These are phyloP conservation scores for Pogonus chalceus DNA, from an alignment of 1,140 invertebrate species.

Conservation along the genomic window DNA sequence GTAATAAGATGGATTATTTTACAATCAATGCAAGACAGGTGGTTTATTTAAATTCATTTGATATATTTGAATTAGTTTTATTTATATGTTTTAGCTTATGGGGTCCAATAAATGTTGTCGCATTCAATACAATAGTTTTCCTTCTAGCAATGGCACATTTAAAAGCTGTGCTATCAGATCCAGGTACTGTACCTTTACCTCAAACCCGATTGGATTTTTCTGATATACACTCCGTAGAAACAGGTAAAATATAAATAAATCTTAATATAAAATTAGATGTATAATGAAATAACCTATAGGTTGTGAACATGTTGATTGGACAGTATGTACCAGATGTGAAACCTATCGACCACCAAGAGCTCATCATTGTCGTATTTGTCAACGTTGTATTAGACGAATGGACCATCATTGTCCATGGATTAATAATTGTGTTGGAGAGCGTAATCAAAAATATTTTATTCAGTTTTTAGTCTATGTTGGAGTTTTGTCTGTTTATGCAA, in stretches of 20 bases:
- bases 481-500: constrained; percentile 53
- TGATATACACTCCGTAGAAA: constrained; percentile 40
- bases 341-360: constrained; percentile 75
- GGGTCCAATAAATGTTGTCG: constrained; percentile 71
- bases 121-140: constrained; percentile 74
- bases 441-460: constrained; percentile 90
- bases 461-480: constrained; percentile 78
- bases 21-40: constrained; percentile 74
- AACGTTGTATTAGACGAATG: constrained; percentile 77
- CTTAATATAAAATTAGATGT: no score
- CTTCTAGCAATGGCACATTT: constrained; percentile 67
- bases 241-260: no score
- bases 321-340: constrained; percentile 74
- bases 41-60: background rate
- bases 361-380: constrained; percentile 83
- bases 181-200: constrained; percentile 77
- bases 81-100: constrained; percentile 58
- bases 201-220: constrained; percentile 74
- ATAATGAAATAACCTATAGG: no score
- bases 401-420: constrained; percentile 84
- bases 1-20: constrained; percentile 77
- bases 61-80: constrained; percentile 6
- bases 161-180: constrained; percentile 79
- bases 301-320: constrained; percentile 65
- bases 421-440: constrained; percentile 89